phyloP scores from a whole-genome alignment of 2,888 invertebrate genomes.

The Eulithis testata region DNA sequence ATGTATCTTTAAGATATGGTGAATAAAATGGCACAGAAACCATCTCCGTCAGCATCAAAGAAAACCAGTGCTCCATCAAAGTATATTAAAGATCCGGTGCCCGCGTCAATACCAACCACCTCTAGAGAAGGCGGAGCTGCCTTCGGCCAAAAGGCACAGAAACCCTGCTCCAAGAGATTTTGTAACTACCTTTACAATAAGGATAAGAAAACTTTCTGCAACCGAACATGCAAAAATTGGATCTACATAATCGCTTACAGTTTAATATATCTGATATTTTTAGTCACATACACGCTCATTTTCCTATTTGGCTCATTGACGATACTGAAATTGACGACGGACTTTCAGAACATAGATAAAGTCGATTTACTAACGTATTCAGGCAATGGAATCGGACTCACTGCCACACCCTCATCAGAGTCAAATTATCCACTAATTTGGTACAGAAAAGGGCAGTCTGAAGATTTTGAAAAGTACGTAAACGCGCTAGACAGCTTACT shows the following conservation, averaged over 20 bases:
- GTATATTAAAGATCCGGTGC: constrained; percentile 29
- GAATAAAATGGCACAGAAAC: constrained; percentile 9
- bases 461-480: constrained; percentile 65
- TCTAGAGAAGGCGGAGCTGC: constrained; percentile 18
- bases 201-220: constrained; percentile 54
- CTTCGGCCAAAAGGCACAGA: constrained; percentile 8
- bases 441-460: constrained; percentile 57
- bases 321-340: constrained; percentile 49
- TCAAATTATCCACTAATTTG: constrained; percentile 62
- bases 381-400: constrained; percentile 62
- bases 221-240: constrained; percentile 67
- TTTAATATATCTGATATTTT: constrained; percentile 64
- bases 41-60: background rate
- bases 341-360: constrained; percentile 49
- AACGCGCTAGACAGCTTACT: constrained; percentile 60
- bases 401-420: constrained; percentile 65
- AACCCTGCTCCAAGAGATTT: constrained; percentile 41
- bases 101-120: constrained; percentile 25
- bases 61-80: constrained; percentile 17
- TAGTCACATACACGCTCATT: constrained; percentile 61
- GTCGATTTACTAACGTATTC: constrained; percentile 52
- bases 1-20: constrained; percentile 14
- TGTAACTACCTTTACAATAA: constrained; percentile 56
- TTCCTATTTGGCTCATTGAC: constrained; percentile 58
- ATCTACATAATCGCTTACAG: constrained; percentile 57